These are phyloP conservation scores for Gymnobelideus leadbeateri DNA, from an alignment of 2,113 vertebrate species.

Conservation along the genomic window DNA sequence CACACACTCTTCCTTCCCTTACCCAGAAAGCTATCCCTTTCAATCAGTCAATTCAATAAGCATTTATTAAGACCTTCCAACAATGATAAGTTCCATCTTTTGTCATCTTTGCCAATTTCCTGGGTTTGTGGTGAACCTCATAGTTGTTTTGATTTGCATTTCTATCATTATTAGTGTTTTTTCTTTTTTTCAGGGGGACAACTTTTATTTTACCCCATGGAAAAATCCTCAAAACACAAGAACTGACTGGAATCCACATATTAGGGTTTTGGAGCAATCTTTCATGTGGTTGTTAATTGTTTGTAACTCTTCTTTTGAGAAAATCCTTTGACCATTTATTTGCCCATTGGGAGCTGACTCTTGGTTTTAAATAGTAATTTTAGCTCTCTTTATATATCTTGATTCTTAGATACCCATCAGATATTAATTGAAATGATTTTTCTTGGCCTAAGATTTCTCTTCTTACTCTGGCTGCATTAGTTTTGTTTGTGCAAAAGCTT, in stretches of 20 bases:
- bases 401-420: not conserved
- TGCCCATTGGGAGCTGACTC: not conserved
- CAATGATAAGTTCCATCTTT: not conserved
- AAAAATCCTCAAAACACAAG: not conserved
- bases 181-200: not conserved
- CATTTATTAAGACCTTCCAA: not conserved
- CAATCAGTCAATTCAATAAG: not conserved
- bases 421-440: not conserved
- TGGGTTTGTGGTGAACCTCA: not conserved
- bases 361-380: not conserved
- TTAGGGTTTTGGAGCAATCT: not conserved
- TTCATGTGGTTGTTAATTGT: not conserved
- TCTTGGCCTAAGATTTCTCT: not conserved
- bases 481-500: not conserved
- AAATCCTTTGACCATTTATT: not conserved
- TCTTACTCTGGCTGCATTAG: not conserved
- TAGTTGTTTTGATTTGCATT: not conserved
- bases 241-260: not conserved
- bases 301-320: not conserved
- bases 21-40: not conserved
- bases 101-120: not conserved
- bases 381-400: not conserved
- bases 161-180: not conserved
- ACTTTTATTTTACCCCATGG: not conserved
- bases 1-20: not conserved